Base-by-base conservation (phyloP, 2,888 invertebrate genomes). In the Drosophila leonis region DNA sequence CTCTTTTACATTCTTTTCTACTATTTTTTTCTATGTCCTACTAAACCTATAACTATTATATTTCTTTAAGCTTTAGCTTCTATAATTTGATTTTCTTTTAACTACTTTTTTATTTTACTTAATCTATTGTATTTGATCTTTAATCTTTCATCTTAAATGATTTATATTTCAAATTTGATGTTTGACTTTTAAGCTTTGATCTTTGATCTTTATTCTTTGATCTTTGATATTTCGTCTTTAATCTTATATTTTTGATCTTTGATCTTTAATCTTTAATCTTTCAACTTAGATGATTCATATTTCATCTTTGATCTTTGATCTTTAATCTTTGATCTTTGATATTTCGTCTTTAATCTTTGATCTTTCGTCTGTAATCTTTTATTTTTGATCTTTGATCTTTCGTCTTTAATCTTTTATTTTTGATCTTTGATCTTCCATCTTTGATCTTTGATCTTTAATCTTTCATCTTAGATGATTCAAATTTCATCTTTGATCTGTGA, bases 1-100 rank as follows among this genome's bases (percentile, higher is more conserved):
- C 24, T 59, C n/a, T 65, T 20, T 20, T 57, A 49, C 20, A 46
- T 29, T 49, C 24, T 20, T 48, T 37, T 51, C 42, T 49, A 20
- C 31, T 48, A 29, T 27, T 33, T 18, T 31, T 5, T 61, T 37
- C 27, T 24, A 24, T 24, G 2, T 24, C 2, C 4, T 20, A 41
- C 33, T 67, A 24, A 27, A 65, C 24, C 59, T 20, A 3, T 13
- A 18, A 2, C 24, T 24, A 24, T 12, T 5, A 18, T 41, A 41
- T 4, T 3, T 27, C n/a, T 2, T 13, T 15, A 41, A 9, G n/a
- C 13, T 44, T 44, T 7, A 24, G 24, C 8, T 15, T 5, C 15
- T 4, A 7, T 7, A 24, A 15, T 1, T 15, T 1, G 24, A 10
- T 44, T 42, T 44, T 46, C n/a, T 33, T 37, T 42, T 27, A 41